Evolutionary conservation across 2,113 vertebrate species (phyloP).

Genomic region (Orcinus orca): DNA sequence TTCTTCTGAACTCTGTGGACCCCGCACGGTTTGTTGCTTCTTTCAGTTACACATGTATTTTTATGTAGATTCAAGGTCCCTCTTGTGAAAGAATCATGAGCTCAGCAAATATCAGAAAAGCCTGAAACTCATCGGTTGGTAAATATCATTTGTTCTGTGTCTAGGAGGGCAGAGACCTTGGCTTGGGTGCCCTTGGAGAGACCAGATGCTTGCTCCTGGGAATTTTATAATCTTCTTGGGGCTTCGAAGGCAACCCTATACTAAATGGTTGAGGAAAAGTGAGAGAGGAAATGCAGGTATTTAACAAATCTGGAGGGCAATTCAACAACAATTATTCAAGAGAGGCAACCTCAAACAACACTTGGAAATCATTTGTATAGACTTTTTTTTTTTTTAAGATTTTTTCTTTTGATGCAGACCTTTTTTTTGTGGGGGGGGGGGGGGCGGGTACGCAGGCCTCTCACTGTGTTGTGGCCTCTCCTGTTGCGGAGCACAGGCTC

Average conservation of each 20-base stretch:
- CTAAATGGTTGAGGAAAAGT: background rate
- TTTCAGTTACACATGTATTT: background rate
- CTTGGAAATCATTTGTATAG: background rate
- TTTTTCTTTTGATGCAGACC: too few species aligned
- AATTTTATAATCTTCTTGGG: background rate
- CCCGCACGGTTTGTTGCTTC: fast-evolving
- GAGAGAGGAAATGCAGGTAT: background rate
- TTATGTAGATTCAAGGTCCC: slow-evolving; percentile 34
- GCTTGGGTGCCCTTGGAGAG: background rate
- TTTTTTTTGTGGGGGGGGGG: too few species aligned
- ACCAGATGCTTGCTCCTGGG: background rate
- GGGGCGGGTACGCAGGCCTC: too few species aligned
- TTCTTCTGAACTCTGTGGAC: background rate
- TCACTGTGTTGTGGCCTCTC: too few species aligned
- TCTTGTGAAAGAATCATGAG: slow-evolving; percentile 15
- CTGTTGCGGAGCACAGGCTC: too few species aligned
- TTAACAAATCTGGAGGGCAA: background rate
- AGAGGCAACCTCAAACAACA: background rate
- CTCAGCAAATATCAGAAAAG: slow-evolving; percentile 40
- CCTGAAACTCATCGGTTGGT: background rate
- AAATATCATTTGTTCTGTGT: background rate
- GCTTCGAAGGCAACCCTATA: background rate
- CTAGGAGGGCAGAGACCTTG: background rate
- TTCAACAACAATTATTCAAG: background rate
- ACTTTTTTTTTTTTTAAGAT: background rate